A percentile compares a stretch with the other conserved stretches of the same genome.
phyloP scores from a whole-genome alignment of 1,140 invertebrate species.

The Brachionus manjavacas region DNA sequence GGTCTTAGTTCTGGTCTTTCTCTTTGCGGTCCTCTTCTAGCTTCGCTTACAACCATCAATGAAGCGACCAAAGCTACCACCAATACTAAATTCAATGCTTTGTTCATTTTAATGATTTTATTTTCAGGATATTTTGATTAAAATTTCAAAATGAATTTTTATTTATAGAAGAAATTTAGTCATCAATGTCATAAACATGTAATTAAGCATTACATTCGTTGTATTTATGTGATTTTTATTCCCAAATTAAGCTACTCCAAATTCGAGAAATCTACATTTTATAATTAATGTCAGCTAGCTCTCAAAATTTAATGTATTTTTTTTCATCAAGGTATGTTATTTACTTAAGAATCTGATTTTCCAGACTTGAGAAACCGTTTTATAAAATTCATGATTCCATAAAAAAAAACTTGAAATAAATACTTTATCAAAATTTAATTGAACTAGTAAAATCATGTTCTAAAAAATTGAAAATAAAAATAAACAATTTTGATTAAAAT shows the following conservation, averaged over 20 bases:
- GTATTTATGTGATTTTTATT: neutral
- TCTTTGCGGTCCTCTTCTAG: neutral
- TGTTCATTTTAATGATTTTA: neutral
- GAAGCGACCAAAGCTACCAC: neutral
- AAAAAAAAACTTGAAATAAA: too few relatives aligned
- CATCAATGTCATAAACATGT: neutral
- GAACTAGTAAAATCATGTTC: too few relatives aligned
- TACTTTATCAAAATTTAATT: too few relatives aligned
- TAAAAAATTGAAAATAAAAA: too few relatives aligned
- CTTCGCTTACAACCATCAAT: neutral
- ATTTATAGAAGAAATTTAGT: neutral
- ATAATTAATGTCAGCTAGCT: neutral
- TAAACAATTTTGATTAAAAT: too few relatives aligned
- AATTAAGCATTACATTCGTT: neutral
- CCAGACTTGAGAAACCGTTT: neutral
- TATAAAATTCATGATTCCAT: neutral
- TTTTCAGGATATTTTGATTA: neutral
- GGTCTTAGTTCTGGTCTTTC: neutral
- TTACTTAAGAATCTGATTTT: neutral
- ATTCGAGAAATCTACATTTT: too few relatives aligned
- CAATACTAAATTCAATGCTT: neutral
- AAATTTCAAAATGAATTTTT: neutral
- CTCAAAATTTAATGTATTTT: neutral
- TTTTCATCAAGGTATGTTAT: neutral
- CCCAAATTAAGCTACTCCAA: too few relatives aligned